These are phyloP conservation scores for Eupithecia subumbrata DNA, from an alignment of 2,888 invertebrate species.

Conservation along the genomic window DNA sequence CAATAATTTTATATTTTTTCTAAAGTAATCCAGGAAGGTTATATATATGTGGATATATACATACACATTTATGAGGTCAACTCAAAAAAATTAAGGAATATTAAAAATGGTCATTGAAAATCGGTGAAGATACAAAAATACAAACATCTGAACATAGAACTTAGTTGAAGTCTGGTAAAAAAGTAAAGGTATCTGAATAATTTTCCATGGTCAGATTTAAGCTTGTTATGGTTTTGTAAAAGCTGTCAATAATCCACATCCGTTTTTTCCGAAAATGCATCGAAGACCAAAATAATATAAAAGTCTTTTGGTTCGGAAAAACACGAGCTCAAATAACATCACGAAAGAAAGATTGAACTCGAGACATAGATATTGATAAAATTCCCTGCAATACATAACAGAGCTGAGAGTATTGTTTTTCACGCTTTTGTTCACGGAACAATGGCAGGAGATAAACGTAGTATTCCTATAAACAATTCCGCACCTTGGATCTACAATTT, in stretches of 20 bases:
- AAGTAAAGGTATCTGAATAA: no score
- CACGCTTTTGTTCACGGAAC: slow-evolving; percentile 57
- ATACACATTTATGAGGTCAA: no score
- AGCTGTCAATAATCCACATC: not conserved
- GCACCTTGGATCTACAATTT: not conserved
- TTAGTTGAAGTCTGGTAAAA: no score
- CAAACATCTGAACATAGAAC: no score
- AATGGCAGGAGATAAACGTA: slow-evolving; percentile 56
- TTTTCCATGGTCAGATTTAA: not conserved
- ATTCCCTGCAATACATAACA: slow-evolving; percentile 49
- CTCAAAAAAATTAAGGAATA: no score
- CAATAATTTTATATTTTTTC: no score
- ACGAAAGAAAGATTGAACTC: not conserved
- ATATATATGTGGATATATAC: no score
- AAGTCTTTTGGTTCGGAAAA: not conserved
- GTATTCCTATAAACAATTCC: slow-evolving; percentile 45
- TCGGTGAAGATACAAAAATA: no score
- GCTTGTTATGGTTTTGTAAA: not conserved
- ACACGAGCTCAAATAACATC: not conserved
- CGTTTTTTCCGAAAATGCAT: not conserved
- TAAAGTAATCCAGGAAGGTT: no score
- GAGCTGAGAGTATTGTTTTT: slow-evolving; percentile 57
- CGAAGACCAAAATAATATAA: not conserved
- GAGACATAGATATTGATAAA: slow-evolving; percentile 52
- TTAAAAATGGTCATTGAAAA: no score